Evolutionary conservation across 2,113 vertebrate genomes (phyloP).

Genomic region (Onychostruthus taczanowskii): DNA sequence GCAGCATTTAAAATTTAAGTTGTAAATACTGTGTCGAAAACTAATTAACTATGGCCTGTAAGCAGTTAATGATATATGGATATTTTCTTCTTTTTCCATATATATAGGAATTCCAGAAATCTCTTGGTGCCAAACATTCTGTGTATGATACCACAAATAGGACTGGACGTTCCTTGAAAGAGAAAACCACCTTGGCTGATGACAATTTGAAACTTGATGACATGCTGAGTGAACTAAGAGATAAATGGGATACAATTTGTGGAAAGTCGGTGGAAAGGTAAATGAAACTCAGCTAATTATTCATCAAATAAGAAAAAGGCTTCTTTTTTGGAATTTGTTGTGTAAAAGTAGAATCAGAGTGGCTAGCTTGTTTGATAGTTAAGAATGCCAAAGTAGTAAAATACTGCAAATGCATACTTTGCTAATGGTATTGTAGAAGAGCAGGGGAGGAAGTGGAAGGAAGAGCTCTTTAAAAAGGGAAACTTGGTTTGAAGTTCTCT

Average conservation of each 20-base stretch:
- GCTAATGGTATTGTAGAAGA: background rate
- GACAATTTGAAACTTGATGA: slow-evolving; percentile 93
- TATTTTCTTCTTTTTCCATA: background rate
- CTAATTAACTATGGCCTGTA: background rate
- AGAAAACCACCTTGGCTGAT: slow-evolving; percentile 90
- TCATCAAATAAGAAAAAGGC: background rate
- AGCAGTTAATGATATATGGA: background rate
- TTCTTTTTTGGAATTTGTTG: background rate
- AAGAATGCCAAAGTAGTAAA: background rate
- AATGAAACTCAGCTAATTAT: background rate
- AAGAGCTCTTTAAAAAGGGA: background rate
- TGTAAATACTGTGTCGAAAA: background rate
- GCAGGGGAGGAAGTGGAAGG: no score
- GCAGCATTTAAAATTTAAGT: background rate
- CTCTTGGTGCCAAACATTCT: slow-evolving; percentile 93
- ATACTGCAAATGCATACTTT: background rate
- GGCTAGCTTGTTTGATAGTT: background rate
- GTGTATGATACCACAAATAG: slow-evolving; percentile 94
- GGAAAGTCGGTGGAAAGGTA: slow-evolving; percentile 98
- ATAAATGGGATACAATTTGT: slow-evolving; percentile 98
- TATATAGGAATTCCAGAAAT: slow-evolving; percentile 92
- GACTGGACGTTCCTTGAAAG: slow-evolving; percentile 92
- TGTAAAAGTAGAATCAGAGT: background rate
- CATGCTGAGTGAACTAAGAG: slow-evolving; percentile 95
- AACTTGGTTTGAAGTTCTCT: background rate